Conservation (phyloP, 2,797 vertebrate genomes). For the Ctenopoma multispine region DNA sequence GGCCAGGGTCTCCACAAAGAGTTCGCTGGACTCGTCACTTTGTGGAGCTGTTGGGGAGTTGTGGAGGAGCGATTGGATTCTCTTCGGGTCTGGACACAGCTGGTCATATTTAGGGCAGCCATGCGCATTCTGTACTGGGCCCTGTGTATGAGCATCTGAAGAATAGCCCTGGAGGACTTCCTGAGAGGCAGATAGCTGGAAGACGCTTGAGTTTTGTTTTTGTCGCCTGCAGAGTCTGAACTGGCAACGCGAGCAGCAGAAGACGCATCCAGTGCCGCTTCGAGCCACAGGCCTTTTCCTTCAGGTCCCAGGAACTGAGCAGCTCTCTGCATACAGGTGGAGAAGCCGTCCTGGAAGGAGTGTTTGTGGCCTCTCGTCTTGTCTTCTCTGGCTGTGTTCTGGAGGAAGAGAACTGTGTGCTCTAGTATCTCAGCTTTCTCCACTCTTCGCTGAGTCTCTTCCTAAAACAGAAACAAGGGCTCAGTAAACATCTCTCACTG, state of each 20-base stretch:
- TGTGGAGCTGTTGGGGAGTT: conserved; percentile 14
- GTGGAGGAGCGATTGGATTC: neutral
- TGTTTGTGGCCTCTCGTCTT: conserved; percentile 12
- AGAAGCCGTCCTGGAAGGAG: conserved; percentile 74
- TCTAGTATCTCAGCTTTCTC: conserved; percentile 91
- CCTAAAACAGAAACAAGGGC: conserved; percentile 63
- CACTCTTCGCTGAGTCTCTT: conserved; percentile 79
- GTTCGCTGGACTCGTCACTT: neutral
- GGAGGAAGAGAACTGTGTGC: conserved; percentile 85
- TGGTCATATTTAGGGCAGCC: neutral
- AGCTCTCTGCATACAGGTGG: conserved; percentile 73
- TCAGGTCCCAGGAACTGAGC: conserved; percentile 70
- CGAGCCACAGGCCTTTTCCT: conserved; percentile 58
- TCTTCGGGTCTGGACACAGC: neutral
- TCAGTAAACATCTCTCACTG: fast-evolving
- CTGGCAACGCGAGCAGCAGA: conserved; percentile 35
- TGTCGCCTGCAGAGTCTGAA: conserved; percentile 22
- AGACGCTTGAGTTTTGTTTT: neutral
- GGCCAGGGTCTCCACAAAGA: conserved; percentile 78
- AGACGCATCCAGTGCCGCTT: conserved; percentile 40
- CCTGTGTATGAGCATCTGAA: conserved; percentile 26
- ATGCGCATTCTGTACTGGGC: conserved; percentile 15
- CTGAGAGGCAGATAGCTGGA: conserved; percentile 39
- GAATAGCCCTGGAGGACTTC: conserved; percentile 30
- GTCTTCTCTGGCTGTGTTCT: conserved; percentile 49